Conservation (phyloP, 2,888 invertebrate species). For the Cataglyphis altisquamis region DNA sequence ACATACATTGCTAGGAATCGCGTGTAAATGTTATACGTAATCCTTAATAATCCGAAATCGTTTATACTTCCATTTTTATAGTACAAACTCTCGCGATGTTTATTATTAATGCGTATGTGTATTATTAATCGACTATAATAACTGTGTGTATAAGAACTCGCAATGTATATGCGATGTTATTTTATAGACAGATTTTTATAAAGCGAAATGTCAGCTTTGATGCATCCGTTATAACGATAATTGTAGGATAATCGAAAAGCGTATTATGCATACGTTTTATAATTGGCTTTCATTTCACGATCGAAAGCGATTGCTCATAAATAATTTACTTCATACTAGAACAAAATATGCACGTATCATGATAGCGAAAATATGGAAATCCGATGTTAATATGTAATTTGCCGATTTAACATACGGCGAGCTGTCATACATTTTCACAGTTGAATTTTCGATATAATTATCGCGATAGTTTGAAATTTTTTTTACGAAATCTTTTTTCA, state of each 20-base stretch:
- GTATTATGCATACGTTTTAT: constrained; percentile 37
- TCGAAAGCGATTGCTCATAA: constrained; percentile 20
- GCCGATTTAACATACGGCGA: background rate
- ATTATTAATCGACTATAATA: constrained; percentile 1
- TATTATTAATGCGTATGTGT: no score
- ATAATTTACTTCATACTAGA: constrained; percentile 22
- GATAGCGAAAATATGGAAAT: constrained; percentile 41
- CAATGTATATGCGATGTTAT: background rate
- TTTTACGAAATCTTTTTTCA: background rate
- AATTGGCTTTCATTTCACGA: constrained; percentile 31
- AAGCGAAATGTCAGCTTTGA: constrained; percentile 22
- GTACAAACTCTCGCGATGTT: background rate
- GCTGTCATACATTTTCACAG: constrained; percentile 20
- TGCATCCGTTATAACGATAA: constrained; percentile 12
- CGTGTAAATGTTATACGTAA: background rate
- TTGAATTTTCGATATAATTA: background rate
- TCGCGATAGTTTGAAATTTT: background rate
- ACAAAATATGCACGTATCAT: constrained; percentile 18
- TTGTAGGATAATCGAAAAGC: constrained; percentile 43
- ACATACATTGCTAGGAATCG: background rate
- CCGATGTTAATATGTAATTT: constrained; percentile 29
- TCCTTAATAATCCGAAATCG: background rate
- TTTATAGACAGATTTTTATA: constrained; percentile 4
- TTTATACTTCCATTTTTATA: background rate
- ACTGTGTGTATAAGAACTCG: background rate